Evolutionary conservation across 2,113 vertebrate species (phyloP).

Genomic region (Tragelaphus scriptus): DNA sequence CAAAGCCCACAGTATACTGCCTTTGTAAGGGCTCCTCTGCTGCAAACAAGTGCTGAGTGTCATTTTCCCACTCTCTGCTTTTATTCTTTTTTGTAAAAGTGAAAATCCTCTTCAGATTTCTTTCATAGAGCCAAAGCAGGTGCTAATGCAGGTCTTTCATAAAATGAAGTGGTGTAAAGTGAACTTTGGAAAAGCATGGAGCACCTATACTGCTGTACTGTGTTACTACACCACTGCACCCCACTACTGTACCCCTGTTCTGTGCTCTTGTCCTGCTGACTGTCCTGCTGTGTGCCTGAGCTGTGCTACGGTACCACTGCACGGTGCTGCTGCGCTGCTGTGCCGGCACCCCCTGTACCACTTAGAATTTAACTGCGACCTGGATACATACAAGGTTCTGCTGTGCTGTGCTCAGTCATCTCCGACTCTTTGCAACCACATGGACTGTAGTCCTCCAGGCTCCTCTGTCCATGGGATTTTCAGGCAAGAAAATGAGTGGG

Average conservation of each 20-base stretch:
- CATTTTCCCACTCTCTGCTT: not conserved
- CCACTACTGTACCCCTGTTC: not conserved
- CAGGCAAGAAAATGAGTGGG: not conserved
- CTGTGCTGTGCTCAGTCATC: not conserved
- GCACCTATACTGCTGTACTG: accelerated
- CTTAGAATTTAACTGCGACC: not conserved
- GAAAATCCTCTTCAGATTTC: not conserved
- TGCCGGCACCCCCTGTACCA: accelerated
- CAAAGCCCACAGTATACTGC: not conserved
- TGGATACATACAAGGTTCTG: not conserved
- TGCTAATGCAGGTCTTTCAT: too few relatives aligned
- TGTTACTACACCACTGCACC: too few relatives aligned
- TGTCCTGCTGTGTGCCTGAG: too few relatives aligned
- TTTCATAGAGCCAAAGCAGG: not conserved
- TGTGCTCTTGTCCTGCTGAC: too few relatives aligned
- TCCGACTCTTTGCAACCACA: not conserved
- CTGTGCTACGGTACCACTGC: too few relatives aligned
- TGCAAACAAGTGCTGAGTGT: not conserved
- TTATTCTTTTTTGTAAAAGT: not conserved
- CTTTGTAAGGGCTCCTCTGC: not conserved
- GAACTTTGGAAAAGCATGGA: not conserved
- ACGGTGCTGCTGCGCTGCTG: not conserved
- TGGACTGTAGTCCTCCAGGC: not conserved
- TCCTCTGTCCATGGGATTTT: not conserved
- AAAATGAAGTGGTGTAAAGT: not conserved